Evolutionary conservation across 1,140 invertebrate genomes (phyloP), one percentile per base, ranked within the genome.

Genomic region (Drosophila navojoa): DNA sequence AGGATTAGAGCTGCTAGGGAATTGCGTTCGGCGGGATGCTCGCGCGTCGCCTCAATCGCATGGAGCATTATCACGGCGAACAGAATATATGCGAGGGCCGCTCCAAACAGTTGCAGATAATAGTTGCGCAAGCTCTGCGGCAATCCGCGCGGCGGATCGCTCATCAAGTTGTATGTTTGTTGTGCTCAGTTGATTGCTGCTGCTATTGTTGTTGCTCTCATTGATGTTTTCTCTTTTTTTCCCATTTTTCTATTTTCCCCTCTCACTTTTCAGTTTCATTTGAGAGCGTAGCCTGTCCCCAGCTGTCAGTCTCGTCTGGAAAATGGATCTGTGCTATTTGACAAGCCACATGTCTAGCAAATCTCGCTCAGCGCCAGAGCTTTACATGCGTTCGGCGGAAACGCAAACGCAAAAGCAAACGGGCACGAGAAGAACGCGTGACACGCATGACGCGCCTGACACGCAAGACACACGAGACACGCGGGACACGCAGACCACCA

Each of bases 291-390:
- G 32, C 32, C 47, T 60, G 19, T 25, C 9, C 4, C 22, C 11
- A 13, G 1, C 9, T 59, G 64, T 69, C 49, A 60, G 25, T 40
- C 6, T 13, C 1, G 19, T 49, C 10, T 19, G 19, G 32, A 27
- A 67, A 67, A 44, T 52, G 22, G 15, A 29, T 22, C 38, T 29
- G 5, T 16, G 6, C 13, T 44, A 29, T 25, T 58, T 71, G 45
- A 44, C 25, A 66, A 50, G 11, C 38, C 59, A 42, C 19, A 59
- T 71, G 62, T 27, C 16, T n/a, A 44, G 40, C 29, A 69, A 44
- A 61, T 61, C 50, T 27, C 7, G 35, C 13, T 69, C 71, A 44
- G 71, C 50, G 15, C 71, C 71, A 9, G 71, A 73, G 16, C 64
- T 73, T 3, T 61, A 61, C 13, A n/a, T 16, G 13, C 49, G 64